phyloP scores from a whole-genome alignment of 2,113 vertebrate species.

The Melanerpes formicivorus region DNA sequence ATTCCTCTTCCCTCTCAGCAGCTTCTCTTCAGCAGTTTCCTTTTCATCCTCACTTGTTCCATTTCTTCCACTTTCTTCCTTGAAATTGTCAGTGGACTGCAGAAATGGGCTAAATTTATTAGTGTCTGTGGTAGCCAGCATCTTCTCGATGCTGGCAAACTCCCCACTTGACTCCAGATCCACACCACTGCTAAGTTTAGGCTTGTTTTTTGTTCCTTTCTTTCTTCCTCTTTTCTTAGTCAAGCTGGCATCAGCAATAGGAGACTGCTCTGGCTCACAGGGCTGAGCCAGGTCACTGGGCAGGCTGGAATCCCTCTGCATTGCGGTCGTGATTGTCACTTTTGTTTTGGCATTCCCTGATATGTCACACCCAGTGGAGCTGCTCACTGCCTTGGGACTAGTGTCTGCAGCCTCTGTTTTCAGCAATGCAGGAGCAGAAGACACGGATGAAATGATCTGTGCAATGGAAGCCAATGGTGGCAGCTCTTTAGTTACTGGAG shows the following conservation, averaged over 20 bases:
- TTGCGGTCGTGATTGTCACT: not conserved
- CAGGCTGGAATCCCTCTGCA: constrained; percentile 17
- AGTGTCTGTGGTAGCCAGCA: constrained; percentile 94
- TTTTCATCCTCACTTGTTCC: constrained; percentile 81
- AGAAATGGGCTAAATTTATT: constrained; percentile 95
- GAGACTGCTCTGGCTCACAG: constrained; percentile 54
- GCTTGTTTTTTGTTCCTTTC: constrained; percentile 70
- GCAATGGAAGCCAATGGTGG: constrained; percentile 95
- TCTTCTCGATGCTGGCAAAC: constrained; percentile 98
- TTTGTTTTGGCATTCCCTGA: constrained; percentile 60
- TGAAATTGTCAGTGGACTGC: constrained; percentile 78
- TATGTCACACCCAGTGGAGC: constrained; percentile 48
- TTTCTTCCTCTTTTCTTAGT: constrained; percentile 81
- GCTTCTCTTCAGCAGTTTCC: constrained; percentile 76
- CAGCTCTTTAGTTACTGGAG: constrained; percentile 83
- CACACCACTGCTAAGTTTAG: constrained; percentile 63
- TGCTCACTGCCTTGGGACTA: not conserved
- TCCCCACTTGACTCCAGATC: constrained; percentile 96
- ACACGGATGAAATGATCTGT: constrained; percentile 97
- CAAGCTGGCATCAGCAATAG: not conserved
- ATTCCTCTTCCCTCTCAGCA: constrained; percentile 87
- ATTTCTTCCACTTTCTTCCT: constrained; percentile 69
- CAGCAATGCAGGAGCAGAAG: constrained; percentile 87
- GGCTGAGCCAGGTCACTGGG: constrained; percentile 32
- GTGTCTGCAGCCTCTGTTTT: constrained; percentile 78